Conservation (phyloP, 2,797 vertebrate genomes). For the Sebastes baramenuke region DNA sequence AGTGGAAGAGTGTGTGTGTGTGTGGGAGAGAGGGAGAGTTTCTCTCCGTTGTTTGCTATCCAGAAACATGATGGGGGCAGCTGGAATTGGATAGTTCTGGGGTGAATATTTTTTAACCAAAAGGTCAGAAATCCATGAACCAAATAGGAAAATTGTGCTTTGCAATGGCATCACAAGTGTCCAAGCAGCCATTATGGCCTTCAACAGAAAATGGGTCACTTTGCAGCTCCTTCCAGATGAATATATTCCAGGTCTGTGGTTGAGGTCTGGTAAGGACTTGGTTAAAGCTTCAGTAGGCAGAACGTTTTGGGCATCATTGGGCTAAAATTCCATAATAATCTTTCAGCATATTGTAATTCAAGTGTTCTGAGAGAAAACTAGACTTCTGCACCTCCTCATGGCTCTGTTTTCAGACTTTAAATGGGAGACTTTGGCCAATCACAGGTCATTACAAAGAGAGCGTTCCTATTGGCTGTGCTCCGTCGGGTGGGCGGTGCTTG, state of each 20-base stretch:
- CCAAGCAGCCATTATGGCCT: background rate
- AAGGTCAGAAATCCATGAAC: background rate
- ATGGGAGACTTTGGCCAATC: too few relatives aligned
- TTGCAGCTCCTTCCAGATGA: background rate
- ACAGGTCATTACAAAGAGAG: too few relatives aligned
- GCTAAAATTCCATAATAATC: too few relatives aligned
- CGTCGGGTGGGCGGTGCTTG: accelerated
- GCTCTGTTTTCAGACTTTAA: too few relatives aligned
- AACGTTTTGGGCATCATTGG: accelerated
- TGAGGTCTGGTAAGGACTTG: background rate
- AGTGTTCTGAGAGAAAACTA: too few relatives aligned
- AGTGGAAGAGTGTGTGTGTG: background rate
- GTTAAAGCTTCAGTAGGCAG: background rate
- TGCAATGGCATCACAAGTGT: background rate
- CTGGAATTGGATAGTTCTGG: background rate
- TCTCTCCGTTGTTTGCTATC: background rate
- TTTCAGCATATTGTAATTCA: too few relatives aligned
- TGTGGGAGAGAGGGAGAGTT: slow-evolving; percentile 16
- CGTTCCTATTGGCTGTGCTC: too few relatives aligned
- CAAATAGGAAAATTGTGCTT: background rate
- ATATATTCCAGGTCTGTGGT: background rate
- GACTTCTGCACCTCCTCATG: too few relatives aligned
- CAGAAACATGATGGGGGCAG: slow-evolving; percentile 2
- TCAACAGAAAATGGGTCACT: background rate
- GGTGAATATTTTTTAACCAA: background rate